Evolutionary conservation across 2,888 invertebrate genomes (phyloP), one percentile per base, ranked within the genome.

Genomic region (Gastracanthus pulcherrimus): DNA sequence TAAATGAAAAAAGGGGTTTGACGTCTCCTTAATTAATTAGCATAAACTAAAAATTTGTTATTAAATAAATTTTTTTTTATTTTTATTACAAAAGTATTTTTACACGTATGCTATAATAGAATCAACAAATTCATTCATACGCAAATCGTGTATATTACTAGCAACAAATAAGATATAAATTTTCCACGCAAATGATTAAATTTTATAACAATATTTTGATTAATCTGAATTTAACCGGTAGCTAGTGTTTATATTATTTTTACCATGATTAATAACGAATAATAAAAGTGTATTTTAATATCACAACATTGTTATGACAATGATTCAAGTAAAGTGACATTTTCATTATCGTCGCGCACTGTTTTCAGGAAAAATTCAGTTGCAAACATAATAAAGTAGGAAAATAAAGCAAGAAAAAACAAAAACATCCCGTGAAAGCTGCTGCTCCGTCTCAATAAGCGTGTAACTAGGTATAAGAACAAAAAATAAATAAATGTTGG

Each of bases 291-390:
- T n/a, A 34, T 81, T 41, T 62, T 29, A 74, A 74, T 78, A 71
- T 48, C 34, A 19, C 7, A 41, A n/a, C 60, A 23, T 3, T 67
- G 69, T 74, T 76, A 26, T 71, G 62, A 55, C 38, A 75, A 64
- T 76, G 60, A 76, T 76, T 78, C 75, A 48, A 70, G 58, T 48
- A n/a, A 62, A 82, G 55, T 66, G 66, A 82, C 70, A 79, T 45
- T 64, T 75, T 76, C 75, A 82, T 82, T 79, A 71, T 78, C 34
- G 66, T 0, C 26, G n/a, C 7, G 51, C 31, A 13, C 11, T 79
- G 70, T 58, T 76, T 82, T 82, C 19, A 75, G 48, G 51, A 78
- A 67, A 55, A 69, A 74, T 77, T 45, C 36, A 16, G 6, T 60
- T 41, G 6, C 34, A 64, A 38, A 41, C 64, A 55, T 19, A 58